A percentile compares a stretch with the other conserved stretches of the same genome.
Conservation (phyloP, 2,797 vertebrate genomes). For the Sibirionetta formosa region DNA sequence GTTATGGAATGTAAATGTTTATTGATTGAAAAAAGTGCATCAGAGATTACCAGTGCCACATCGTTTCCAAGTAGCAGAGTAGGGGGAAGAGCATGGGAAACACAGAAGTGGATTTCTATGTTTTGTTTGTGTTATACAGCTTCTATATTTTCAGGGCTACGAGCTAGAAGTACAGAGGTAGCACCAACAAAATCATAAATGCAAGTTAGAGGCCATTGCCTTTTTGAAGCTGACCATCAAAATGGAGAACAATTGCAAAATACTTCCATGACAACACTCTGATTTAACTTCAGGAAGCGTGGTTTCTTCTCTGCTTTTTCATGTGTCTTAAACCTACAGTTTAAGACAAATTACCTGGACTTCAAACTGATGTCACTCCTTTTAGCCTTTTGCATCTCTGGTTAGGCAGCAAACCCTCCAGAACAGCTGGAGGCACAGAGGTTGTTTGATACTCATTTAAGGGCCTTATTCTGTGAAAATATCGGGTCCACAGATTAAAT, state of each 20-base stretch:
- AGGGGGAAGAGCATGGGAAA: background rate
- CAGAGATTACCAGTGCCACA: background rate
- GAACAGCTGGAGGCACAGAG: background rate
- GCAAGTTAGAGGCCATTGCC: background rate
- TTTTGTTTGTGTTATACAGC: background rate
- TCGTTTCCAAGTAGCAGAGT: background rate
- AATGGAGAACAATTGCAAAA: background rate
- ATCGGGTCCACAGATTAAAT: background rate
- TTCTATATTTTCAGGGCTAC: background rate
- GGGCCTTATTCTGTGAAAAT: conserved; percentile 3
- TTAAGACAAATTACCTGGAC: background rate
- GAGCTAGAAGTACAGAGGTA: background rate
- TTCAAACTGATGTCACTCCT: background rate
- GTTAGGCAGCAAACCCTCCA: background rate
- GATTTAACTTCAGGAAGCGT: background rate
- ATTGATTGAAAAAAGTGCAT: background rate
- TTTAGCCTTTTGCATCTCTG: background rate
- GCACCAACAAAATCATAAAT: background rate
- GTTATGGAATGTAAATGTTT: background rate
- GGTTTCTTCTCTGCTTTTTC: background rate
- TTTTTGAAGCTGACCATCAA: background rate
- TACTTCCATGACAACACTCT: background rate
- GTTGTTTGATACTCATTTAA: conserved; percentile 10
- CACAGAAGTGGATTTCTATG: background rate
- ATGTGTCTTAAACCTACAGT: background rate